Conservation (phyloP, 1,140 invertebrate genomes). For the Brachystomella parvula region DNA sequence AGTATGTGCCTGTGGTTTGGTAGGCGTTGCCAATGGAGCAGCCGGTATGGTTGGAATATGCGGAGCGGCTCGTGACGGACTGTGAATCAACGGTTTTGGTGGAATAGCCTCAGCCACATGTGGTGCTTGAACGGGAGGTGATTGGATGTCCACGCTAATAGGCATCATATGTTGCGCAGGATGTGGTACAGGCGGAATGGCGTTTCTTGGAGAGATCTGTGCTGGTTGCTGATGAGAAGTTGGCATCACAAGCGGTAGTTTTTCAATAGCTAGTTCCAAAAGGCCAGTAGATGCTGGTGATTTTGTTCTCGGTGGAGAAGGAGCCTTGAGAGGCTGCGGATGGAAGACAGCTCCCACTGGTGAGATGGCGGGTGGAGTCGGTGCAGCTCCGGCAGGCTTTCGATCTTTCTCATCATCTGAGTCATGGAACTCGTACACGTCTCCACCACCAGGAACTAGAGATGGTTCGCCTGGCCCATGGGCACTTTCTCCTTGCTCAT, state of each 20-base stretch:
- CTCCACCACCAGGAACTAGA: neutral
- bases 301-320: constrained; percentile 11
- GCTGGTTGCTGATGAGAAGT: constrained; percentile 37
- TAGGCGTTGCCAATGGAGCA: constrained; percentile 2
- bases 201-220: constrained; percentile 36
- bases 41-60: constrained; percentile 53
- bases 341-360: constrained; percentile 18
- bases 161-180: constrained; percentile 17
- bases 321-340: neutral
- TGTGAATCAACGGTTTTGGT: neutral
- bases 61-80: constrained; percentile 47
- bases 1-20: neutral
- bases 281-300: constrained; percentile 2
- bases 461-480: neutral
- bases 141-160: constrained; percentile 40
- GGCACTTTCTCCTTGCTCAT: neutral
- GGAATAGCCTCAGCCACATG: neutral
- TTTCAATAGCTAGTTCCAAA: constrained; percentile 3
- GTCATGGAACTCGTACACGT: constrained; percentile 40
- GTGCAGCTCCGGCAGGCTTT: neutral
- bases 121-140: constrained; percentile 47
- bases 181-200: constrained; percentile 29
- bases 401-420: constrained; percentile 37
- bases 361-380: constrained; percentile 13
- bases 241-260: constrained; percentile 14